Evolutionary conservation across 2,113 vertebrate genomes (phyloP).

Genomic region (Pterocles burchelli): DNA sequence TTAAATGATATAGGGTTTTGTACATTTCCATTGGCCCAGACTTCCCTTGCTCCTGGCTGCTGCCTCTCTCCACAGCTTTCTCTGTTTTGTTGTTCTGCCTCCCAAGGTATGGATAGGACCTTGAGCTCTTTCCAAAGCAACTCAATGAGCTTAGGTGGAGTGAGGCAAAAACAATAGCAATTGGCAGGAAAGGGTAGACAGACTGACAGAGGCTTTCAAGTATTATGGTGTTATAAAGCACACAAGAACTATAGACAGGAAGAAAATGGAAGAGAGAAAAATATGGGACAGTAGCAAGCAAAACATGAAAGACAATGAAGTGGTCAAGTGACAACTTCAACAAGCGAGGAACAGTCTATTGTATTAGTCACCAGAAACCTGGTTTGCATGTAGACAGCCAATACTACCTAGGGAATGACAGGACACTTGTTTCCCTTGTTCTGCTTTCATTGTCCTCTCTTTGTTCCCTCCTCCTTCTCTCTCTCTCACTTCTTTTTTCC

Average conservation of each 20-base stretch:
- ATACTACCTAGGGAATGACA: neutral
- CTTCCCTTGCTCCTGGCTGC: neutral
- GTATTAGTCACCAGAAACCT: neutral
- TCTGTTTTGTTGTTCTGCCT: neutral
- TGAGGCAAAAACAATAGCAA: neutral
- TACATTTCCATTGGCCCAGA: neutral
- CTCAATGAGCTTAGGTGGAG: neutral
- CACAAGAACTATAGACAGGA: neutral
- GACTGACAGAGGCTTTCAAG: slow-evolving; percentile 15
- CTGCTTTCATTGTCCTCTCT: neutral
- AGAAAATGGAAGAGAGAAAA: slow-evolving; percentile 14
- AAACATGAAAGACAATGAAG: slow-evolving; percentile 30
- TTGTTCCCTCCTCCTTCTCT: neutral
- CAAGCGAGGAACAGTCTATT: neutral
- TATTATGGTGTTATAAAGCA: neutral
- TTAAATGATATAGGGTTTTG: neutral
- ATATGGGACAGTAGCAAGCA: neutral
- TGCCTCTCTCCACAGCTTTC: neutral
- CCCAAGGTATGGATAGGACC: neutral
- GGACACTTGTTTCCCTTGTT: neutral
- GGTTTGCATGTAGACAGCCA: neutral
- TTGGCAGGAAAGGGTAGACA: slow-evolving; percentile 11
- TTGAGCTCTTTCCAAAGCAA: slow-evolving; percentile 24
- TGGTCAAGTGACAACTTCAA: slow-evolving; percentile 36
- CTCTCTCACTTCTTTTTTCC: neutral